A percentile compares a stretch with the other conserved stretches of the same genome.
These are phyloP conservation scores for Rachycentron canadum DNA, from an alignment of 2,797 vertebrate genomes.

Conservation along the genomic window DNA sequence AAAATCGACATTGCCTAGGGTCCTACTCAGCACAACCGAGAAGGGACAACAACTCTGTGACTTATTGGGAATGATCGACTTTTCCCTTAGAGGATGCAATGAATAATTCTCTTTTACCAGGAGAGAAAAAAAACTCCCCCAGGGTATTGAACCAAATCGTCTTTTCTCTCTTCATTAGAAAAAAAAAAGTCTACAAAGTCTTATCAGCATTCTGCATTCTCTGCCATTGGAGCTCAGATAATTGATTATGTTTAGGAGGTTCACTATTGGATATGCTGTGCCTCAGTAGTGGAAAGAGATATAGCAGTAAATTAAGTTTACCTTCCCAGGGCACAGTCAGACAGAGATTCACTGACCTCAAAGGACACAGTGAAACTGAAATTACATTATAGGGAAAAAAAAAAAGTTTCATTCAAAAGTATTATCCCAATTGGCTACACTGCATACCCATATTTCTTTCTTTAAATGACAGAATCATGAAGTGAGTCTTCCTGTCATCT, in stretches of 20 bases:
- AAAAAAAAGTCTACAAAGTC: constrained; percentile 82
- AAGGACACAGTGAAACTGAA: constrained; percentile 77
- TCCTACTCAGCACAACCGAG: constrained; percentile 69
- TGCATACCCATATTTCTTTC: constrained; percentile 49
- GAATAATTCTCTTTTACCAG: constrained; percentile 84
- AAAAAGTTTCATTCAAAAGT: constrained; percentile 59
- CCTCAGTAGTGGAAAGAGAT: constrained; percentile 80
- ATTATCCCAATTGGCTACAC: constrained; percentile 59
- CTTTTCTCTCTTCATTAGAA: constrained; percentile 85
- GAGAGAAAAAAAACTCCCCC: constrained; percentile 64
- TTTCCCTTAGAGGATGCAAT: constrained; percentile 80
- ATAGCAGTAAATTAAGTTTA: constrained; percentile 86
- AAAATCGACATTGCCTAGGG: constrained; percentile 73
- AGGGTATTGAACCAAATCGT: constrained; percentile 83
- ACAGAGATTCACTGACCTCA: constrained; percentile 82
- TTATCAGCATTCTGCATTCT: constrained; percentile 87
- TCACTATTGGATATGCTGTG: constrained; percentile 77
- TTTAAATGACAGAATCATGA: constrained; percentile 47
- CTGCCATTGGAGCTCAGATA: constrained; percentile 81
- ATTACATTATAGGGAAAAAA: constrained; percentile 61
- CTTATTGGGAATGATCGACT: constrained; percentile 80
- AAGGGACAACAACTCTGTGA: constrained; percentile 77
- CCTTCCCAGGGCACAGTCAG: constrained; percentile 77
- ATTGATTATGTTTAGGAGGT: constrained; percentile 87
- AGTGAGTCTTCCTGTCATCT: constrained; percentile 33